A percentile compares a stretch with the other conserved stretches of the same genome.
Evolutionary conservation across 2,888 invertebrate species (phyloP).

Genomic region (Pterostichus madidus): DNA sequence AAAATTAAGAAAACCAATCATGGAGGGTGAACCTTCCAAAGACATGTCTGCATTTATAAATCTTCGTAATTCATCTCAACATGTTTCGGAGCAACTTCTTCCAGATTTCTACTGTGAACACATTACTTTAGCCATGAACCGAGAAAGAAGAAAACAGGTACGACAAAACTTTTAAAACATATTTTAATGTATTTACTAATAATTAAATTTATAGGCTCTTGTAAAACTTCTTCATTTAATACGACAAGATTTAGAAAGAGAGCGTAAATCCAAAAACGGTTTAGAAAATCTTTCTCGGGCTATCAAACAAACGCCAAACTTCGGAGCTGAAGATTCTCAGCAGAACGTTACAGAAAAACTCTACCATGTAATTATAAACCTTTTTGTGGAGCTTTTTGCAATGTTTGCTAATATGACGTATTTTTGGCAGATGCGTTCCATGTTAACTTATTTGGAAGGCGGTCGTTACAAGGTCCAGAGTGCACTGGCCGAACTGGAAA

Average conservation of each 20-base stretch:
- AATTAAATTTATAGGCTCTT: conserved; percentile 81
- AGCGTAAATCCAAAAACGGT: conserved; percentile 93
- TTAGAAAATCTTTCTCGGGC: conserved; percentile 93
- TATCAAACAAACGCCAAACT: conserved; percentile 90
- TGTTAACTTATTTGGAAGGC: conserved; percentile 95
- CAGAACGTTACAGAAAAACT: conserved; percentile 95
- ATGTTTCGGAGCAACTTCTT: conserved; percentile 88
- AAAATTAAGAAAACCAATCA: conserved; percentile 84
- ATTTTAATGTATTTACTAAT: conserved; percentile 4
- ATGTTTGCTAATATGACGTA: background rate
- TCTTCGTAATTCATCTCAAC: conserved; percentile 82
- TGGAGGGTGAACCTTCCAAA: conserved; percentile 85
- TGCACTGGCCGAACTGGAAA: conserved; percentile 90
- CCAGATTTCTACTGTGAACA: conserved; percentile 98
- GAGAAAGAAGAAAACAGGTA: conserved; percentile 91
- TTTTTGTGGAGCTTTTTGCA: conserved; percentile 45
- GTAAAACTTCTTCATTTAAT: conserved; percentile 91
- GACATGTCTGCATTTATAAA: conserved; percentile 83
- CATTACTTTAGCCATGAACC: conserved; percentile 94
- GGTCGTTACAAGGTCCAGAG: conserved; percentile 92
- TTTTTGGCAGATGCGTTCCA: conserved; percentile 89
- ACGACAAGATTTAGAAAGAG: conserved; percentile 92
- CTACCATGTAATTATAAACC: conserved; percentile 86
- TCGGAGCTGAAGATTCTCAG: conserved; percentile 92
- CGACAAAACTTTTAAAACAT: conserved; percentile 50